A percentile compares a stretch with the other conserved stretches of the same genome.
Evolutionary conservation across 2,113 vertebrate genomes (phyloP).

Genomic region (Leptobrachium leishanense): DNA sequence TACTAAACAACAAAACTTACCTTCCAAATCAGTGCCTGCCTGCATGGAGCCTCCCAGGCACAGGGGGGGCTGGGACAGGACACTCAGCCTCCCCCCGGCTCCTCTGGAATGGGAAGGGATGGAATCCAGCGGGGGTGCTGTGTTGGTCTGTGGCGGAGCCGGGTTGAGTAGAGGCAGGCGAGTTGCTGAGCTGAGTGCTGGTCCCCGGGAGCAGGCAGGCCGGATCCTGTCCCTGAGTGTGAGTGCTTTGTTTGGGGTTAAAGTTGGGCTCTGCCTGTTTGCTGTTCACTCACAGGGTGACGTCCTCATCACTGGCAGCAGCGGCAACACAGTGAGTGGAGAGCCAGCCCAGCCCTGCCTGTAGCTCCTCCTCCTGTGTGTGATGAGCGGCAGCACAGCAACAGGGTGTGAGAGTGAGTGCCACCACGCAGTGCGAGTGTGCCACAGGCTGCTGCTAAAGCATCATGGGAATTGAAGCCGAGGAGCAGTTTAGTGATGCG

Average conservation of each 20-base stretch:
- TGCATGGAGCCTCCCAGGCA: neutral
- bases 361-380: constrained; percentile 14
- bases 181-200: neutral
- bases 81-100: neutral
- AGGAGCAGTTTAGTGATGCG: too few species aligned
- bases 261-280: constrained; percentile 61
- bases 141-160: neutral
- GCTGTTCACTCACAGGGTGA: constrained; percentile 61
- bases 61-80: neutral
- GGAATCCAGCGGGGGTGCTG: neutral
- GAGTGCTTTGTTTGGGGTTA: constrained; percentile 60
- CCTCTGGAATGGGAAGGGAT: neutral
- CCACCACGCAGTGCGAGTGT: too few species aligned
- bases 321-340: neutral
- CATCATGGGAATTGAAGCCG: too few species aligned
- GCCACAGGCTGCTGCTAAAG: too few species aligned
- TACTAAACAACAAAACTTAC: constrained; percentile 15
- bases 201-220: too few species aligned
- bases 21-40: accelerated
- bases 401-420: neutral
- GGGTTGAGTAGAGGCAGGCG: too few species aligned
- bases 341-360: neutral
- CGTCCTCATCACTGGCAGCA: constrained; percentile 42
- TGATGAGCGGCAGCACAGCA: constrained; percentile 2
- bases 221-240: constrained; percentile 42